Evolutionary conservation across 2,888 invertebrate species (phyloP).

Genomic region (Rhamnusium bicolor): DNA sequence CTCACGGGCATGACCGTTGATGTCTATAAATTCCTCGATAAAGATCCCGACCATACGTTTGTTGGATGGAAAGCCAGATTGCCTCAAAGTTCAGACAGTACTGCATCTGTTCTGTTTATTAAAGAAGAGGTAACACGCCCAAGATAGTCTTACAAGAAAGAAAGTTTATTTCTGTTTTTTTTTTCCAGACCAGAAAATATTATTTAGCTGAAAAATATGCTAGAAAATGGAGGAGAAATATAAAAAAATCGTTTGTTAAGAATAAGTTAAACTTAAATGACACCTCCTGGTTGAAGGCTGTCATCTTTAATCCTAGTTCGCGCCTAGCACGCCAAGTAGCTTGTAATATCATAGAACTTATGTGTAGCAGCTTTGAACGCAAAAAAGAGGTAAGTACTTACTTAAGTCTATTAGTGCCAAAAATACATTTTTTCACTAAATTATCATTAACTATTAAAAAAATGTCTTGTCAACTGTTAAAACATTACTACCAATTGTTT

Average conservation of each 20-base stretch:
- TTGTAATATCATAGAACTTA: slow-evolving; percentile 89
- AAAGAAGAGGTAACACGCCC: slow-evolving; percentile 60
- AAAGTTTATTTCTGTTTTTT: neutral
- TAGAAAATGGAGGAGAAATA: slow-evolving; percentile 76
- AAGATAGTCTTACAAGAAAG: neutral
- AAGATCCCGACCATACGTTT: slow-evolving; percentile 80
- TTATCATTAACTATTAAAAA: too few species aligned
- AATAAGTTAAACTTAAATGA: slow-evolving; percentile 77
- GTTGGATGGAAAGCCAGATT: slow-evolving; percentile 81
- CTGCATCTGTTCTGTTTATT: slow-evolving; percentile 52
- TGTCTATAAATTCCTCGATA: slow-evolving; percentile 82
- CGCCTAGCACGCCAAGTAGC: slow-evolving; percentile 90
- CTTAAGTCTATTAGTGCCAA: too few species aligned
- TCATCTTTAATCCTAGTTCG: slow-evolving; percentile 93
- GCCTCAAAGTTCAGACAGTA: slow-evolving; percentile 69
- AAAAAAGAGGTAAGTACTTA: slow-evolving; percentile 73
- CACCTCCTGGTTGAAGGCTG: slow-evolving; percentile 91
- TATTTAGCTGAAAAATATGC: slow-evolving; percentile 86
- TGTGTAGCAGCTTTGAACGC: slow-evolving; percentile 80
- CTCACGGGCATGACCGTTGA: slow-evolving; percentile 77
- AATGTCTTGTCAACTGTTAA: too few species aligned
- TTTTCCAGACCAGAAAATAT: slow-evolving; percentile 64
- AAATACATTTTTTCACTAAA: too few species aligned
- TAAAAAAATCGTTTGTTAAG: slow-evolving; percentile 62
- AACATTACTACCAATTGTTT: neutral